Conservation (phyloP, 2,113 vertebrate species). For the Eidolon helvum region DNA sequence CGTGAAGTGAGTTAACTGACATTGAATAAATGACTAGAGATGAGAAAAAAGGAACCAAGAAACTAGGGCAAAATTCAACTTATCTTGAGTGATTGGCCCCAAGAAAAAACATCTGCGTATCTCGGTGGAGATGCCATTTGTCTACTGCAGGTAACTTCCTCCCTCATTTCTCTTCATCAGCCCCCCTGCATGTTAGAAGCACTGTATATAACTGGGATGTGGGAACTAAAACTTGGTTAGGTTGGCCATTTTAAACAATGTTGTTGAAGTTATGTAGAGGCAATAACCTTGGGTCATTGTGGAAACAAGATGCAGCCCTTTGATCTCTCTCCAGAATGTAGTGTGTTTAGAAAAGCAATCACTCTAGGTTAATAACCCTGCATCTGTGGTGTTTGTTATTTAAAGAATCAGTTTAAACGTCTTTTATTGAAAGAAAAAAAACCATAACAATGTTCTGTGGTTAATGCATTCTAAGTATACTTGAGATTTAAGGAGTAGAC, state of each 20-base stretch:
- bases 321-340: constrained; percentile 53
- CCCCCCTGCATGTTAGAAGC: background rate
- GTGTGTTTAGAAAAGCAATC: constrained; percentile 58
- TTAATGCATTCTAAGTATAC: constrained; percentile 42
- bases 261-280: constrained; percentile 16
- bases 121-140: background rate
- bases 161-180: background rate
- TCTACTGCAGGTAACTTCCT: background rate
- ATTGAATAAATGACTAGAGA: background rate
- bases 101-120: background rate
- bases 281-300: background rate
- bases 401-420: constrained; percentile 72
- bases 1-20: background rate
- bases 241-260: constrained; percentile 22
- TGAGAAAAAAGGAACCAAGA: background rate
- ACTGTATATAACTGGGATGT: background rate
- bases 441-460: constrained; percentile 24
- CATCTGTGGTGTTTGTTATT: constrained; percentile 52
- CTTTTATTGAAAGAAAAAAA: constrained; percentile 51
- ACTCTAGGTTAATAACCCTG: constrained; percentile 60
- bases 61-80: background rate
- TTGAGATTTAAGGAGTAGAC: constrained; percentile 13
- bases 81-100: background rate
- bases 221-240: background rate
- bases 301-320: constrained; percentile 14